Percentiles rank a stretch among this genome's conserved stretches.
Conservation (phyloP, 2,888 invertebrate genomes). For the Callyntrura sp. region DNA sequence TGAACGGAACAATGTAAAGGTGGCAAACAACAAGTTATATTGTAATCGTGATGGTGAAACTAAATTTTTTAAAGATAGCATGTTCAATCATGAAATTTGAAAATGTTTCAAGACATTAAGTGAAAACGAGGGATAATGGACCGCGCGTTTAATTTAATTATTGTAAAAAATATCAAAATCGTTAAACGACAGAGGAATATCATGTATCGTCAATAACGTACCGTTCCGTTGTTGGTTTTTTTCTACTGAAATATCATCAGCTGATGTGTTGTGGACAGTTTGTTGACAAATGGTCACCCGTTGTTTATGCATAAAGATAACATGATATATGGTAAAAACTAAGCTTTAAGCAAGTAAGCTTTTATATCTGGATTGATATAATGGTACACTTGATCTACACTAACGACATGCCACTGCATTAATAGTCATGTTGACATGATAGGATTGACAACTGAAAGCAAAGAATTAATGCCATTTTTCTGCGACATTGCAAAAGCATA, state of each 20-base stretch:
- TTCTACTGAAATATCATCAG: conserved; percentile 10
- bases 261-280: neutral
- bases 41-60: neutral
- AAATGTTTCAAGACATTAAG: neutral
- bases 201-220: too few relatives aligned
- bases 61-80: neutral
- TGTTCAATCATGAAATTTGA: neutral
- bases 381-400: neutral
- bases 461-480: too few relatives aligned
- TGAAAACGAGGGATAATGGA: neutral
- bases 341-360: too few relatives aligned
- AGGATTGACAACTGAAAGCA: neutral
- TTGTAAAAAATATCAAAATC: too few relatives aligned
- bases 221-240: neutral
- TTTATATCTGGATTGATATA: neutral
- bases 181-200: too few relatives aligned
- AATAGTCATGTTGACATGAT: neutral
- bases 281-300: neutral
- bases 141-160: neutral
- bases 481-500: neutral
- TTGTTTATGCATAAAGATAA: too few relatives aligned
- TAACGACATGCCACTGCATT: neutral
- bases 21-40: neutral
- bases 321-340: too few relatives aligned
- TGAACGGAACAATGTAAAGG: neutral